These are phyloP conservation scores for Zootermopsis nevadensis DNA, from an alignment of 2,888 invertebrate species.

Conservation along the genomic window DNA sequence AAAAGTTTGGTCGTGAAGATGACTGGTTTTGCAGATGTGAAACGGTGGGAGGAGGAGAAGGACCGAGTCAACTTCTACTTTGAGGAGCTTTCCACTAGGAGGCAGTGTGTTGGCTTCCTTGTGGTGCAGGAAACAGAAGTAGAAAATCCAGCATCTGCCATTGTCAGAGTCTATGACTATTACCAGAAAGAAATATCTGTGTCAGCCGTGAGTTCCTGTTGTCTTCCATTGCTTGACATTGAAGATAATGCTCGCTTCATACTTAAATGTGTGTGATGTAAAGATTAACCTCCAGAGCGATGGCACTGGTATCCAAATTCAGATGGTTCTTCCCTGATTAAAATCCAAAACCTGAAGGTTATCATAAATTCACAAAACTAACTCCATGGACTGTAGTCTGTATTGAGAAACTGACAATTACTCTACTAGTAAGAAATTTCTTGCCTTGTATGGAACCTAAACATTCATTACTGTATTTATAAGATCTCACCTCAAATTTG, in stretches of 20 bases:
- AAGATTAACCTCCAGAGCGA: no score
- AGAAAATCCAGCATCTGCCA: constrained; percentile 66
- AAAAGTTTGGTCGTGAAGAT: not conserved
- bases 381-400: no score
- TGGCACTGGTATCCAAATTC: no score
- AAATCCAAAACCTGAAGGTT: no score
- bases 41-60: constrained; percentile 66
- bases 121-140: constrained; percentile 64
- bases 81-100: constrained; percentile 64
- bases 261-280: no score
- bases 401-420: no score
- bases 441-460: no score
- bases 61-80: constrained; percentile 67
- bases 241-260: not conserved
- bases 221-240: not conserved
- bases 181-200: constrained; percentile 70
- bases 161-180: constrained; percentile 72
- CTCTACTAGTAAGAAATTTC: no score
- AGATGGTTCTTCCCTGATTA: no score
- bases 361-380: no score
- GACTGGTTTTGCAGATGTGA: constrained; percentile 62
- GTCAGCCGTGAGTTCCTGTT: constrained; percentile 64
- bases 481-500: no score
- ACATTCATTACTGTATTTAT: no score
- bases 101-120: constrained; percentile 65